Evolutionary conservation across 2,113 vertebrate species (phyloP).

Genomic region (Morone chrysops): DNA sequence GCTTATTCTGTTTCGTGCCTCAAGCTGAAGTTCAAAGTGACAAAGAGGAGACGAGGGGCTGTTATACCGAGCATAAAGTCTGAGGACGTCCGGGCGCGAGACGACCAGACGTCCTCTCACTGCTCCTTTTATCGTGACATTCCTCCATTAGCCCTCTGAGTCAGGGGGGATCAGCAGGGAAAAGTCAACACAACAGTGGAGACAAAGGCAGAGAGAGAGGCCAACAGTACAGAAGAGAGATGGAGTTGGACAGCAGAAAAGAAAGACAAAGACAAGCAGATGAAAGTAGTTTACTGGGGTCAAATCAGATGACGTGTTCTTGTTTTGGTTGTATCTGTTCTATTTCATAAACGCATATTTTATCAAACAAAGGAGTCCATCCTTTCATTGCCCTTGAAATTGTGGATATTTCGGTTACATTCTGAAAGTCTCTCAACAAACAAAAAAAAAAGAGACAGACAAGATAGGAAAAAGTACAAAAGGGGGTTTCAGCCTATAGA

Average conservation of each 20-base stretch:
- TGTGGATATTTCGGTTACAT: background rate
- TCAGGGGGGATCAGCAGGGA: constrained; percentile 56
- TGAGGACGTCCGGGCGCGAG: constrained; percentile 20
- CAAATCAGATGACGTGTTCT: background rate
- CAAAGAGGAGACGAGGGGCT: constrained; percentile 3
- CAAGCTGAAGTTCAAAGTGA: constrained; percentile 8
- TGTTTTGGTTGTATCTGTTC: background rate
- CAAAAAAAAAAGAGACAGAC: background rate
- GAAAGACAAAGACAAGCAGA: background rate
- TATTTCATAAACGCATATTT: background rate
- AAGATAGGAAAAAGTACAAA: too few species aligned
- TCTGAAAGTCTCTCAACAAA: background rate
- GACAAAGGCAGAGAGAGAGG: constrained; percentile 35
- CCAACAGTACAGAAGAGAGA: background rate
- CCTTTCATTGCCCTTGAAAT: background rate
- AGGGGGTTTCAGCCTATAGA: background rate
- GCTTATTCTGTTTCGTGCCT: background rate
- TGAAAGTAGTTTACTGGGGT: background rate
- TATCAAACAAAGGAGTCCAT: background rate
- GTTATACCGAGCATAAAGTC: background rate
- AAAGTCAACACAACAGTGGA: constrained; percentile 27
- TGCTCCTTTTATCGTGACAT: constrained; percentile 55
- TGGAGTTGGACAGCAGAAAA: constrained; percentile 3
- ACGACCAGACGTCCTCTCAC: constrained; percentile 21
- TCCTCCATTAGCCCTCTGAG: constrained; percentile 57